A percentile compares a stretch with the other conserved stretches of the same genome.
phyloP scores from a whole-genome alignment of 2,797 vertebrate genomes.

The Eospalax fontanierii region DNA sequence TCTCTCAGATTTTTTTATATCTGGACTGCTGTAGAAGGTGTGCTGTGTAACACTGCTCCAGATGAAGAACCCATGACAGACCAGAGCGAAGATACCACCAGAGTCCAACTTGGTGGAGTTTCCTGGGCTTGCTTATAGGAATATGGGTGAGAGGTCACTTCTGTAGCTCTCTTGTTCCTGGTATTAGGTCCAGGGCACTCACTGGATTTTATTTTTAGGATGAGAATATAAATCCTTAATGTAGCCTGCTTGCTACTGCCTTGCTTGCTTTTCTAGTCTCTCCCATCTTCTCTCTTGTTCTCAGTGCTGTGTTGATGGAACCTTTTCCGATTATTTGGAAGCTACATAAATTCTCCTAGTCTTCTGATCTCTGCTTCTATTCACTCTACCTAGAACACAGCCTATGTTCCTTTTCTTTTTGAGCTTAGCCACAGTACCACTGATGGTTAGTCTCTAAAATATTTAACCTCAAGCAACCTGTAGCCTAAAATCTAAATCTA shows the following conservation, averaged over 20 bases:
- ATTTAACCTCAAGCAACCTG: not conserved
- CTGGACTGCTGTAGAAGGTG: not conserved
- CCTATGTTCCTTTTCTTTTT: not conserved
- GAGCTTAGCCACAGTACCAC: not conserved
- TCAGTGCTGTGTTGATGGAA: not conserved
- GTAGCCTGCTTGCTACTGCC: not conserved
- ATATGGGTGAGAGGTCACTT: not conserved
- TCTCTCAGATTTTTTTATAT: not conserved
- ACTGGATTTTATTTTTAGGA: not conserved
- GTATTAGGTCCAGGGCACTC: not conserved
- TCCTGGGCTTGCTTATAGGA: too few species aligned
- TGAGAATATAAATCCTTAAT: not conserved
- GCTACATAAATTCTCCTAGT: not conserved
- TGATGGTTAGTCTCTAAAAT: not conserved
- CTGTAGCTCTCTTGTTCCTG: constrained; percentile 10
- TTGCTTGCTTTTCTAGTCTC: not conserved
- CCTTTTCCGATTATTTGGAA: constrained; percentile 9
- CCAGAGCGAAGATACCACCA: too few species aligned
- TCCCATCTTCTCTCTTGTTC: not conserved
- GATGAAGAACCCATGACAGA: too few species aligned
- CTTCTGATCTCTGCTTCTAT: not conserved
- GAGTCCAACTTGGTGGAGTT: too few species aligned
- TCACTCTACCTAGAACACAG: not conserved
- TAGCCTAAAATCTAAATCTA: not conserved
- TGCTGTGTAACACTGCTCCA: not conserved